Evolutionary conservation across 64 coral and sea anemone species (phyloP).

Genomic region (Dendronephthya gigantea): DNA sequence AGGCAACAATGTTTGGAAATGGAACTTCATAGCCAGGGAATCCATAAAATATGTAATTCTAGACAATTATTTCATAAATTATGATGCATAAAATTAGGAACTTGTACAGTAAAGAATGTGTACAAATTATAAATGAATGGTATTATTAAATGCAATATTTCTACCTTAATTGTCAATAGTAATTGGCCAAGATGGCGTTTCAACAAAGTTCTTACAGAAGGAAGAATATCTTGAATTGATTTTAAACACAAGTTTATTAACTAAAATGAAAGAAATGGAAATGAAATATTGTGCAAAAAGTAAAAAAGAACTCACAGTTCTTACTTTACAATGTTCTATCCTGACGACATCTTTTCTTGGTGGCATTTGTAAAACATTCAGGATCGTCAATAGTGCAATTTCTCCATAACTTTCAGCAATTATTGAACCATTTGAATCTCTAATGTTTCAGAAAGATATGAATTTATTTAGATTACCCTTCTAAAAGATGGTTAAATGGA

Average conservation of each 20-base stretch:
- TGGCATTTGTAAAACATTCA: neutral
- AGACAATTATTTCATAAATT: neutral
- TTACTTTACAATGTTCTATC: constrained; percentile 16
- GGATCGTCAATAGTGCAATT: neutral
- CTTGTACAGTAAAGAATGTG: too few species aligned
- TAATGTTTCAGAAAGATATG: neutral
- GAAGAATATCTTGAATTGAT: neutral
- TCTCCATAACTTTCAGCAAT: neutral
- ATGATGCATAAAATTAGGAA: neutral
- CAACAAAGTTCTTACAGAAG: neutral
- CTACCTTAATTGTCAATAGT: constrained; percentile 1
- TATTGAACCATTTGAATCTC: neutral
- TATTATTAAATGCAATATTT: neutral
- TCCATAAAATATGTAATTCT: constrained; percentile 75
- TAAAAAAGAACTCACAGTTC: neutral
- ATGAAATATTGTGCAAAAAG: neutral
- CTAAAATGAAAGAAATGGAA: neutral
- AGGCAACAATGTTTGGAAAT: constrained; percentile 37
- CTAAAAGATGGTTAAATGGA: too few species aligned
- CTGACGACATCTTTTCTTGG: neutral
- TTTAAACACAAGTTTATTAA: neutral
- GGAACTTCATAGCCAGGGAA: constrained; percentile 45
- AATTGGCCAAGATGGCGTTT: constrained; percentile 3
- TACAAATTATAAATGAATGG: neutral
- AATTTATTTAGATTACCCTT: too few species aligned